Evolutionary conservation across 2,113 vertebrate species (phyloP), one percentile per base, ranked within the genome.

Genomic region (Speoplatyrhinus poulsoni): DNA sequence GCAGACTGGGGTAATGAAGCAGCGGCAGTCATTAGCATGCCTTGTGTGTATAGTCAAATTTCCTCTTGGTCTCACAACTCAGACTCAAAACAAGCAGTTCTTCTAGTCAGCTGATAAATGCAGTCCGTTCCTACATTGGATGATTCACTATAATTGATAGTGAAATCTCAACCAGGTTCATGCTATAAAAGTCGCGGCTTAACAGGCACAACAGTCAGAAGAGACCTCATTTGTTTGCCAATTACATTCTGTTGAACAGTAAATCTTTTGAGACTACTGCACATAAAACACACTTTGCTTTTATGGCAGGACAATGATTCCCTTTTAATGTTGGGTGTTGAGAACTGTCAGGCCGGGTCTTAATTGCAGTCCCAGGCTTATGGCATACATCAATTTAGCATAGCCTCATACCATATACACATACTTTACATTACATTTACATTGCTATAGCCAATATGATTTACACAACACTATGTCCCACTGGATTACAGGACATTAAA

Each of bases 41-140:
- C 60, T 80, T 65, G 82, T 76, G 79, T 80, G 74, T 81, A 79
- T 75, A 72, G 86, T 86, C 77, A 88, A 88, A 88, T 88, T 78
- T 77, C 70, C 85, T 82, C 80, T 84, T 67, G 75, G 70, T 73
- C 75, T 85, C 60, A 70, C 70, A 54, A 63, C 74, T 81, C 52
- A 15, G 46, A 76, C 65, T 82, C 72, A 70, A 87, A 81, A 83
- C 85, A 83, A 81, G 79, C 65, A 77, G 65, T 67, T 46, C 79
- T 82, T 82, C 75, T 78, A 82, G 80, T 83, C 81, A 79, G 69
- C 85, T 87, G 86, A 87, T 85, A 85, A 80, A 88, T 72, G 73
- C 77, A 82, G 59, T 16, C 76, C 84, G 79, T 80, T 62, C 73
- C 60, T 62, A 60, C n/a, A 53, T 63, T 56, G 62, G 64, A 71